A percentile compares a stretch with the other conserved stretches of the same genome.
These are phyloP conservation scores for Polyommatus icarus DNA, from an alignment of 2,888 invertebrate species.

Conservation along the genomic window DNA sequence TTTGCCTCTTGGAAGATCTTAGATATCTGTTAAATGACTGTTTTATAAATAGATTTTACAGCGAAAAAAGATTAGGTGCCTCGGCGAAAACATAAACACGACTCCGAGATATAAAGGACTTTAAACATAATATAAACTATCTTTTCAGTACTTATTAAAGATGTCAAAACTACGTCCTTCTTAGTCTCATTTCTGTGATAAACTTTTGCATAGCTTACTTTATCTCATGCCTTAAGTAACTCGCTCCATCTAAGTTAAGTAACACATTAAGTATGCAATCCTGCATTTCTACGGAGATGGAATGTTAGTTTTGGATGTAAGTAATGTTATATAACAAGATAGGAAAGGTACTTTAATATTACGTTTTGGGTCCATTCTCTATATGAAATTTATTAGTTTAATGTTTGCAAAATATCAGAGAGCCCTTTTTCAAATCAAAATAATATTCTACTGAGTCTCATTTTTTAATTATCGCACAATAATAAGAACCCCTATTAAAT, in stretches of 20 bases:
- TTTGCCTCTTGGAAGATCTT: constrained; percentile 17
- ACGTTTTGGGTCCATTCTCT: too few relatives aligned
- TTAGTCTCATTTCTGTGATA: not conserved
- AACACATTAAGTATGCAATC: constrained; percentile 24
- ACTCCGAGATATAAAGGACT: not conserved
- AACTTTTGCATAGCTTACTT: constrained; percentile 14
- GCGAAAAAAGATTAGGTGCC: not conserved
- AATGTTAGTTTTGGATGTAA: constrained; percentile 2
- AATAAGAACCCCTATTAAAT: too few relatives aligned
- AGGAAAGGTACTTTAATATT: not conserved
- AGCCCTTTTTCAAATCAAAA: too few relatives aligned
- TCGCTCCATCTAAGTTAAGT: constrained; percentile 19
- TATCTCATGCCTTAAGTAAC: constrained; percentile 18
- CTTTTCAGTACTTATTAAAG: not conserved
- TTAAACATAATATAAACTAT: not conserved
- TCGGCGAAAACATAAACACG: not conserved
- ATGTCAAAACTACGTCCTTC: not conserved
- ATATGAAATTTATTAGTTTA: too few relatives aligned
- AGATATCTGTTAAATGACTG: constrained; percentile 9
- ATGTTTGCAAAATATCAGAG: too few relatives aligned
- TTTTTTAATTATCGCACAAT: too few relatives aligned
- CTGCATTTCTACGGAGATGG: not conserved
- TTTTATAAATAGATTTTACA: constrained; percentile 6
- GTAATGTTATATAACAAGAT: not conserved
- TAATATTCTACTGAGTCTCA: too few relatives aligned